phyloP scores from a whole-genome alignment of 2,113 vertebrate species.

The Arvicanthis niloticus region DNA sequence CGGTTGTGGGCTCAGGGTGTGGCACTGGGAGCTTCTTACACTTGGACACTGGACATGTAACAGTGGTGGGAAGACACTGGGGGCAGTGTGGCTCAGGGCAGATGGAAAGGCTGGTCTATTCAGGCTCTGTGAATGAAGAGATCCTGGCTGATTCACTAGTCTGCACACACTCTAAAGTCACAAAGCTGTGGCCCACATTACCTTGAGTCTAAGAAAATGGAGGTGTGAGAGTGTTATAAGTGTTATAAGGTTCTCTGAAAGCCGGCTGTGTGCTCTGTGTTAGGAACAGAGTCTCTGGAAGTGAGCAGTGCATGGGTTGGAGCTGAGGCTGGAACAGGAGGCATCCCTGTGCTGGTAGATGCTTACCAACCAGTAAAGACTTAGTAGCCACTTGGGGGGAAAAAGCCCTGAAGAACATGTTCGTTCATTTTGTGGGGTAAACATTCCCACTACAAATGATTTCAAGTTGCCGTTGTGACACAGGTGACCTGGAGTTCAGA shows the following conservation, averaged over 20 bases:
- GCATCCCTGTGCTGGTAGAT: background rate
- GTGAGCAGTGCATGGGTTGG: background rate
- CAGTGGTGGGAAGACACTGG: fast-evolving
- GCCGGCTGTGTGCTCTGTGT: background rate
- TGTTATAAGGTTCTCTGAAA: background rate
- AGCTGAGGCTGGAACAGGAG: background rate
- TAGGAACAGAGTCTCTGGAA: background rate
- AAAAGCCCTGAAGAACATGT: background rate
- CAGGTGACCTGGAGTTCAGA: background rate
- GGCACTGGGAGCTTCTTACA: background rate
- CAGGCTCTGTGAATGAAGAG: background rate
- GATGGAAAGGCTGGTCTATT: background rate
- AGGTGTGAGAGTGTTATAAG: background rate
- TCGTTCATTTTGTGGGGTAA: background rate
- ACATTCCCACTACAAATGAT: background rate
- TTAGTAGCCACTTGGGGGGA: background rate
- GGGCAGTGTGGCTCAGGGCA: background rate
- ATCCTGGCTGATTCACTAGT: background rate
- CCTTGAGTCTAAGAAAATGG: background rate
- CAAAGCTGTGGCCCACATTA: background rate
- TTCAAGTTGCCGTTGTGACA: background rate
- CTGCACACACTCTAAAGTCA: background rate
- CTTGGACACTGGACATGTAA: no score
- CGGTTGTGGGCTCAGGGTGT: background rate
- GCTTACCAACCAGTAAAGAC: background rate